These are phyloP conservation scores for Isurus oxyrinchus DNA, from an alignment of 2,113 vertebrate species.

Conservation along the genomic window DNA sequence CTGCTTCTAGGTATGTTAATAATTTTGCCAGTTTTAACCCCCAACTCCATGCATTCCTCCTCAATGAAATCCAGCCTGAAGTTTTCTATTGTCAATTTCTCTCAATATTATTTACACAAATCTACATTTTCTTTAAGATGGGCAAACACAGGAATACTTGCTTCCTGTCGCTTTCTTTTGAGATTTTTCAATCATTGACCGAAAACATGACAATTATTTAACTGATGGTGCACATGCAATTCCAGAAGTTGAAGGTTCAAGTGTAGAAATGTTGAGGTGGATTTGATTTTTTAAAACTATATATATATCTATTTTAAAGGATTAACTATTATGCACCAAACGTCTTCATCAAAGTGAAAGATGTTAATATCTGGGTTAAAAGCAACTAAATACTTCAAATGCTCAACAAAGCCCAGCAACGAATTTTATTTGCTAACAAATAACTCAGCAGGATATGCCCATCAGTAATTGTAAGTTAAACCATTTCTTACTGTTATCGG, in stretches of 20 bases:
- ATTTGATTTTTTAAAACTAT: too few species aligned
- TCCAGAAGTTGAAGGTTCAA: neutral
- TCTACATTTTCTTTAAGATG: neutral
- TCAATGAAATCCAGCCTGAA: neutral
- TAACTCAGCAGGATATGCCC: neutral
- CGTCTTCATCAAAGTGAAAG: neutral
- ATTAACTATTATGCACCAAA: neutral
- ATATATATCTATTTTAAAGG: too few species aligned
- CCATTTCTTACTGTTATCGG: too few species aligned
- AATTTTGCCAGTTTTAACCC: neutral
- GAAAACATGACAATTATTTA: neutral
- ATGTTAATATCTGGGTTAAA: neutral
- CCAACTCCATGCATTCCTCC: neutral
- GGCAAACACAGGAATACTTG: too few species aligned
- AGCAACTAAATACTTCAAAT: neutral
- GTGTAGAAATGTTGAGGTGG: neutral
- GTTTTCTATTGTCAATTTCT: neutral
- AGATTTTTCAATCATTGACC: too few species aligned
- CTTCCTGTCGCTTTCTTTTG: too few species aligned
- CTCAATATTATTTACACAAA: neutral
- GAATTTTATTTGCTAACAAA: neutral
- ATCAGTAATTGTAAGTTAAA: too few species aligned
- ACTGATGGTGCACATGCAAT: neutral
- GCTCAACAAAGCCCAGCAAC: neutral
- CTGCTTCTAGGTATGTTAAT: too few species aligned